phyloP scores from a whole-genome alignment of 1,140 invertebrate genomes.

The Drosophila aff. region DNA sequence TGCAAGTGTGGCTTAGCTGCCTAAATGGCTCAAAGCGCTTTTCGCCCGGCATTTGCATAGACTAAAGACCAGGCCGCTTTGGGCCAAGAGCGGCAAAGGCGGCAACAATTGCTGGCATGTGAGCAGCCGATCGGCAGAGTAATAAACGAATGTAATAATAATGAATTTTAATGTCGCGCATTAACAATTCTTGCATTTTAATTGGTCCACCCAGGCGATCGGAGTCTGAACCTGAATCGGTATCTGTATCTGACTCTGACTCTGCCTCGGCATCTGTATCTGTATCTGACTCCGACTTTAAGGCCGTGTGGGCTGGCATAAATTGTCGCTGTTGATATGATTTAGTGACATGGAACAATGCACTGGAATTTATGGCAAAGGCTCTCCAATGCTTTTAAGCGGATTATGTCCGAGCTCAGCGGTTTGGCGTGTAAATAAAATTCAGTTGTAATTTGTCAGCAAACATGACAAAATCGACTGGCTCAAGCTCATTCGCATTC shows the following conservation, averaged over 20 bases:
- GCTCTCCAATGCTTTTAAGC: conserved; percentile 74
- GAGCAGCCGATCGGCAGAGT: conserved; percentile 58
- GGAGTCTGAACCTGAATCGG: conserved; percentile 10
- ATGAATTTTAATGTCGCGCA: conserved; percentile 83
- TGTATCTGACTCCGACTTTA: neutral
- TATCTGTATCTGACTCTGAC: conserved; percentile 9
- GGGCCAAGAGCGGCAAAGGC: conserved; percentile 14
- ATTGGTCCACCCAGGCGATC: conserved; percentile 63
- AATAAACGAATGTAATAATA: conserved; percentile 83
- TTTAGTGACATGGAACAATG: conserved; percentile 84
- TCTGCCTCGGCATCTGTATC: neutral
- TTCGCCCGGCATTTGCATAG: conserved; percentile 66
- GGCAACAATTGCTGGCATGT: conserved; percentile 51
- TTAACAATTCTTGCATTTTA: conserved; percentile 84
- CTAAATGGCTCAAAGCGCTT: conserved; percentile 66
- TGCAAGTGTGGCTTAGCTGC: conserved; percentile 31
- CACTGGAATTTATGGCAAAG: conserved; percentile 80
- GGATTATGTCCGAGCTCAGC: conserved; percentile 72
- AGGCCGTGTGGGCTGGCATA: conserved; percentile 73
- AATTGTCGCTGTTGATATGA: conserved; percentile 81
- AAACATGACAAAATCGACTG: conserved; percentile 57
- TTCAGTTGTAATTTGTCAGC: conserved; percentile 75
- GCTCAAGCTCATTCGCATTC: conserved; percentile 9
- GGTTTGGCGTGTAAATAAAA: conserved; percentile 36
- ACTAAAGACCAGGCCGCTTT: conserved; percentile 13